Evolutionary conservation across 2,797 vertebrate genomes (phyloP), one percentile per base, ranked within the genome.

Genomic region (Gymnocypris eckloni): DNA sequence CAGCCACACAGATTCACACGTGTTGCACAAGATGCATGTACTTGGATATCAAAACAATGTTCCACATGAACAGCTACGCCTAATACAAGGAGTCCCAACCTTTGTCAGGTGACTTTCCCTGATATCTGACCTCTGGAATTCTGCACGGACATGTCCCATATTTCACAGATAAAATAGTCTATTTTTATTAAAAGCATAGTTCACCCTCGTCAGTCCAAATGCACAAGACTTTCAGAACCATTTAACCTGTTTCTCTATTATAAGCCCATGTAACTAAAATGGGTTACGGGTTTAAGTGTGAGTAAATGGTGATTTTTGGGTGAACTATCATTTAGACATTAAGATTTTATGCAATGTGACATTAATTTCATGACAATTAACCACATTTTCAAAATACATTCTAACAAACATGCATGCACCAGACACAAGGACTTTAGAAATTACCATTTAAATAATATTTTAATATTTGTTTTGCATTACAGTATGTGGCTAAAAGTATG

Each of bases 1-100:
- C 64, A 86, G 41, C 28, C 71, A 87, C 50, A 84, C 15, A 80
- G 20, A 8, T 50, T 72, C 18, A 87, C 2, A 83, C 1, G 16
- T 12, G 37, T 22, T 73, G 39, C 72, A 82, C 67, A 22, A 25
- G 9, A 83, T 22, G 13, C 10, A 33, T 39, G 22, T 25, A 20
- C 25, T 33, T 4, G 2, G 6, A 64, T 64, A 28, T 13, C 61
- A 64, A 64, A 64, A 64, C n/a, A 59, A n/a, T 10, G 54, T 25
- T 61, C n/a, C n/a, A 70, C 13, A 39, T 43, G 11, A 10, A 20
- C 59, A 69, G 11, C 4, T 13, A 59, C 1, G 8, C 39, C 8
- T 3, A 25, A 8, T 28, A 54, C 18, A 18, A 15, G 2, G 39
- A 25, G 10, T 64, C 77, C 41, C 56, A 79, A 15, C 25, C 15